Evolutionary conservation across 2,888 invertebrate genomes (phyloP), one percentile per base, ranked within the genome.

Genomic region (Drosophila paracracens): DNA sequence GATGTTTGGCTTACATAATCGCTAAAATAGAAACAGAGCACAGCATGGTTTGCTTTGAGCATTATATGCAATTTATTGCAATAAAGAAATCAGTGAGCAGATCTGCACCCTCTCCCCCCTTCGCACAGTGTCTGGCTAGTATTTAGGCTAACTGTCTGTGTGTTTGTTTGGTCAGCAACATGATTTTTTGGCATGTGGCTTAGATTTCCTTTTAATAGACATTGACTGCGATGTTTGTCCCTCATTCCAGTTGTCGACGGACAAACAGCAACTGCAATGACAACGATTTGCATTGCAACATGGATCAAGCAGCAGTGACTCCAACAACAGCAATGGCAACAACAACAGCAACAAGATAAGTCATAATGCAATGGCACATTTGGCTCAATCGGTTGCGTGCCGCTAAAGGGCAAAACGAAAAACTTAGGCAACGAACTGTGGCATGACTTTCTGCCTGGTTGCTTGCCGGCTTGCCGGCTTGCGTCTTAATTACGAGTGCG

Each of bases 171-270:
- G 88, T 74, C 79, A 79, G 74, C 71, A 68, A 89, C 88, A 83
- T 80, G 85, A 75, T 69, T 81, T 81, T 72, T 74, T 83, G 90
- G 81, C 86, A 83, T 88, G 89, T 88, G 85, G 83, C 88, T 88
- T 82, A 85, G 83, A 82, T 89, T 89, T 79, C 88, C 85, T 89
- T 81, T 87, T 84, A 87, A 84, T 87, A 73, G 89, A 83, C 89
- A 72, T 83, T 81, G 81, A 83, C 81, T 77, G 83, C 75, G 31
- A 43, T 60, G 70, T 66, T 82, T 78, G 70, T 80, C 82, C 79
- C 79, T 79, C 80, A 70, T 59, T 60, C 54, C 69, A 67, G 63
- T 31, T 61, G 38, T n/a, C 21, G 48, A 58, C 18, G 31, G 58
- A 58, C 63, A 51, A 53, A 54, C 66, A 59, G 50, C 69, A 50